Evolutionary conservation across 2,113 vertebrate genomes (phyloP), one percentile per base, ranked within the genome.

Genomic region (Dascyllus trimaculatus): DNA sequence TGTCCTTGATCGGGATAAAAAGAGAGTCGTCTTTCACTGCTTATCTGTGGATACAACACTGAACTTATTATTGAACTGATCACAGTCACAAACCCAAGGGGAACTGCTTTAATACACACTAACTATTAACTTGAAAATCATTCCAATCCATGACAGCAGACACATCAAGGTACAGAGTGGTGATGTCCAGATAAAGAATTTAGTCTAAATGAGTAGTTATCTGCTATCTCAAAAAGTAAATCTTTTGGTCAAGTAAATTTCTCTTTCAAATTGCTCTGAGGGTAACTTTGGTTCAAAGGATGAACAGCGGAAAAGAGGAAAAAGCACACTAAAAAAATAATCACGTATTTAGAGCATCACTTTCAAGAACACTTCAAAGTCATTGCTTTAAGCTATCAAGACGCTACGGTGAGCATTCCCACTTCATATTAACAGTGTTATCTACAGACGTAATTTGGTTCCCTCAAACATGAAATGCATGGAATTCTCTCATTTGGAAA

Each of bases 331-430:
- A 17, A 35, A 70, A 64, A 78, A 72, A 54, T 8, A 22, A 32
- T 38, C 17, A 66, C 6, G 11, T 59, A 32, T 53, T 64, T n/a
- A 67, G 18, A 3, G 43, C 40, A 62, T 53, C 35, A 18, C 60
- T 81, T 66, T 63, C 35, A 53, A 56, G 24, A 73, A n/a, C 59
- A 73, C 71, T 80, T 85, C 79, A 79, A 79, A 79, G 71, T 70
- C 48, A n/a, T 22, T 19, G 53, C 75, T 61, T 14, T 43, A 43
- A 80, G 71, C 67, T 5, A 32, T 68, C 11, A 10, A 76, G 62
- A 35, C 14, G 17, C 40, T 53, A 14, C 2, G 1, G 19, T 17
- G 11, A 49, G 62, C 9, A 25, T 71, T 60, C 40, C n/a, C 63
- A 40, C 22, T 48, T 58, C 8, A 26, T n/a, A 40, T 68, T 43